Evolutionary conservation across 2,113 vertebrate genomes (phyloP), one percentile per base, ranked within the genome.

Genomic region (Campylomormyrus numenius): DNA sequence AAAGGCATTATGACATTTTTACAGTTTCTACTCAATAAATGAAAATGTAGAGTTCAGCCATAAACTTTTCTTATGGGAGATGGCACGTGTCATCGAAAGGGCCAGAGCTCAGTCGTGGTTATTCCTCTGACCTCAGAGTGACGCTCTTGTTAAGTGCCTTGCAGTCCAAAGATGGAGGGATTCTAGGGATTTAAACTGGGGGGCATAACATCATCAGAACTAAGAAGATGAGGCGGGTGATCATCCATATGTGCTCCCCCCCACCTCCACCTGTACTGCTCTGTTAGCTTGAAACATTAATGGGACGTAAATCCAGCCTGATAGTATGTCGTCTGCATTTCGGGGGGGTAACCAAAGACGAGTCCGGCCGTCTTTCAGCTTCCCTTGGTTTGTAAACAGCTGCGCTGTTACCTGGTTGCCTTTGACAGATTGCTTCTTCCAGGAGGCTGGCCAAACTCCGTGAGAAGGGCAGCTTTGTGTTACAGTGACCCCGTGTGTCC

Each of bases 201-300:
- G 62, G 1, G 2, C 62, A 66, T 27, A 27, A 66, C n/a, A 27
- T 11, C 24, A 11, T 66, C 62, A 66, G 53, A 56, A 31, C n/a
- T 31, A 27, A 27, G n/a, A 66, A 31, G 24, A 80, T 80, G 15
- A 80, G 74, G 74, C 3, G 15, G 27, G 35, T 42, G 31, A 42
- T 19, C 31, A 35, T 42, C 17, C 19, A 35, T 83, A 35, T n/a
- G 21, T 84, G 31, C 21, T 3, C 19, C 39, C 27, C 5, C 35
- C 17, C 53, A 58, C 21, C 21, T 24, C 21, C 31, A 46, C 42
- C 80, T 9, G 5, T 21, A 8, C 8, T 2, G 24, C 83, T n/a
- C 35, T 83, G 88, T 52, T 35, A 39, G 49, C 21, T 31, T 89
- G 17, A 89, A 89, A 89, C n/a, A 56, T 89, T 89, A 89, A 89